Conservation (phyloP, 2,888 invertebrate species). For the Dasypolia templi region DNA sequence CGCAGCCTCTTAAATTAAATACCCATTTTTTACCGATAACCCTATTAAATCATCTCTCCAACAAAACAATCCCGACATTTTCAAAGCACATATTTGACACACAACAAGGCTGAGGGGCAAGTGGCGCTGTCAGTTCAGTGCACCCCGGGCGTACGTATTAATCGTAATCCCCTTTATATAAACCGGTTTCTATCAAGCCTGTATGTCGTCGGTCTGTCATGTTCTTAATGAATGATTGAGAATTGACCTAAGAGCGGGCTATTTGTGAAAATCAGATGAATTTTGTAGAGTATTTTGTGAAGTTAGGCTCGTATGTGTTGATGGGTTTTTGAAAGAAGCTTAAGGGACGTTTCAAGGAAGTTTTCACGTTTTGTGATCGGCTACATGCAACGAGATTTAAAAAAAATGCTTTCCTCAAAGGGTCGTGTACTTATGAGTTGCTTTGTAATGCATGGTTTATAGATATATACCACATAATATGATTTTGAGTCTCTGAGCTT, state of each 20-base stretch:
- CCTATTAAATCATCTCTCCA: conserved; percentile 1
- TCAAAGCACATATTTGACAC: conserved; percentile 5
- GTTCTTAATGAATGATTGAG: conserved; percentile 12
- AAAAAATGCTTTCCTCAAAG: too few species aligned
- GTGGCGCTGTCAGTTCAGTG: conserved; percentile 33
- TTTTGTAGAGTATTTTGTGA: neutral
- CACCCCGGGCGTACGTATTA: conserved; percentile 7
- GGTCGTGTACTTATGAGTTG: too few species aligned
- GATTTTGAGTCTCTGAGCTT: too few species aligned
- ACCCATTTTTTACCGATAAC: neutral
- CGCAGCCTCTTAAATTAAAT: neutral
- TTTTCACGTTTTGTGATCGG: neutral
- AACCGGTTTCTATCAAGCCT: conserved; percentile 19
- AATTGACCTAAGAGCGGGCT: conserved; percentile 3
- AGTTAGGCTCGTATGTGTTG: neutral
- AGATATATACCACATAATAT: too few species aligned
- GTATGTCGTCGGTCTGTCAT: conserved; percentile 2
- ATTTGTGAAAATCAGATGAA: neutral
- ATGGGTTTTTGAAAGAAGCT: neutral
- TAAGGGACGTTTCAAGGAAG: neutral
- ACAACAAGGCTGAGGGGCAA: conserved; percentile 11
- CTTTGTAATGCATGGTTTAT: too few species aligned
- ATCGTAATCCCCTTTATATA: conserved; percentile 21
- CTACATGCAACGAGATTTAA: neutral
- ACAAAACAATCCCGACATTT: conserved; percentile 11